Evolutionary conservation across 2,888 invertebrate genomes (phyloP).

Genomic region (Chymomyza procnemis): DNA sequence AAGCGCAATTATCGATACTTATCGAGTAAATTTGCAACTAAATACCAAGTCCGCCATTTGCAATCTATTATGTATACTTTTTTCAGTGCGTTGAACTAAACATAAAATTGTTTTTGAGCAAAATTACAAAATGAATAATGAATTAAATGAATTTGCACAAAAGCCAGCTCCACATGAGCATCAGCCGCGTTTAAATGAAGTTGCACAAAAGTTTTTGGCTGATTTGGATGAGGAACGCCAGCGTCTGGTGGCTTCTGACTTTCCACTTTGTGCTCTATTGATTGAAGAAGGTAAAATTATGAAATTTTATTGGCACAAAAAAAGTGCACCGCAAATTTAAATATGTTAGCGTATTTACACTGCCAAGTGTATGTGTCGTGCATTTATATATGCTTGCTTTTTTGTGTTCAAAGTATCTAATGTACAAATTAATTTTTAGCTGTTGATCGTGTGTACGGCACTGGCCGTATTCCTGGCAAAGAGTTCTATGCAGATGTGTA

Average conservation of each 20-base stretch:
- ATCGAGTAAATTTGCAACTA: not conserved
- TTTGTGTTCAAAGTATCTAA: no score
- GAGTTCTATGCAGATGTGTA: slow-evolving; percentile 88
- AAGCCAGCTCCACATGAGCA: slow-evolving; percentile 53
- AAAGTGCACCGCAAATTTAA: not conserved
- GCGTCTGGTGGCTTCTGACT: slow-evolving; percentile 63
- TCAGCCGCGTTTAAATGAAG: slow-evolving; percentile 73
- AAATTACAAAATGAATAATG: slow-evolving; percentile 41
- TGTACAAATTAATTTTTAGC: slow-evolving; percentile 80
- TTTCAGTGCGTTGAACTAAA: slow-evolving; percentile 11
- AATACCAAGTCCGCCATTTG: not conserved
- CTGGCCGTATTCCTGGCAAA: slow-evolving; percentile 83
- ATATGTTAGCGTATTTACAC: not conserved
- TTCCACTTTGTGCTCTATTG: slow-evolving; percentile 71
- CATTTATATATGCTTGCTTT: no score
- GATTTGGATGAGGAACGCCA: slow-evolving; percentile 71
- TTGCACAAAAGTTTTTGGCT: slow-evolving; percentile 73
- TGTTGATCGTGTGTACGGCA: slow-evolving; percentile 84
- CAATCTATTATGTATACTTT: slow-evolving; percentile 31
- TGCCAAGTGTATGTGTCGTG: no score
- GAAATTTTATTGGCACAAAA: not conserved
- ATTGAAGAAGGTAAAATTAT: slow-evolving; percentile 69
- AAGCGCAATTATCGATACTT: not conserved
- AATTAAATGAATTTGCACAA: slow-evolving; percentile 46
- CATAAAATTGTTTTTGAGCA: not conserved